Conservation (phyloP, 2,888 invertebrate genomes). For the Crocallis elinguaria region DNA sequence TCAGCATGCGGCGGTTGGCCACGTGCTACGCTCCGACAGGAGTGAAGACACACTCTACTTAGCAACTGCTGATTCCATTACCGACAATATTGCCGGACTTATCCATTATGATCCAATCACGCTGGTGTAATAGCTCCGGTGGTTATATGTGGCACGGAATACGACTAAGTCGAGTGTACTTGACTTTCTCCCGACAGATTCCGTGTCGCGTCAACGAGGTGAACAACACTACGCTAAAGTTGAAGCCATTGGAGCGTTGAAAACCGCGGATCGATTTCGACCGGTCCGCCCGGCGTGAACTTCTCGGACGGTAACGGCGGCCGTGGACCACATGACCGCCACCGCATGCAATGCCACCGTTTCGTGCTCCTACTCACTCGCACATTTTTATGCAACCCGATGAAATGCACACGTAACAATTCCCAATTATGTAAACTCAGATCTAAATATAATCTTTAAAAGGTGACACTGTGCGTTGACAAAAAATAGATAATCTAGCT, state of each 20-base stretch:
- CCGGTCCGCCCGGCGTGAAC: conserved; percentile 59
- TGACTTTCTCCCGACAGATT: conserved; percentile 79
- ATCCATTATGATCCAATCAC: conserved; percentile 74
- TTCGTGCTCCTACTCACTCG: conserved; percentile 36
- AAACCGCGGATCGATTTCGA: conserved; percentile 74
- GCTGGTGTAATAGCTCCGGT: conserved; percentile 64
- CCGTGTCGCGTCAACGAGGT: conserved; percentile 77
- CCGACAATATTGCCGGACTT: conserved; percentile 60
- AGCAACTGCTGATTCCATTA: conserved; percentile 49
- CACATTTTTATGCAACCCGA: conserved; percentile 40
- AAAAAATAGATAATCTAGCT: conserved; percentile 60
- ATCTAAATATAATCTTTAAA: conserved; percentile 48
- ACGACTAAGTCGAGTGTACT: conserved; percentile 61
- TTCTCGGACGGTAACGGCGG: conserved; percentile 37
- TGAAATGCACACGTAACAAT: conserved; percentile 31
- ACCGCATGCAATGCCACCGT: conserved; percentile 41
- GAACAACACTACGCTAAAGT: conserved; percentile 73
- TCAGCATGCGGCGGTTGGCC: conserved; percentile 46
- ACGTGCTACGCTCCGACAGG: conserved; percentile 49
- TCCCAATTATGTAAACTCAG: conserved; percentile 42
- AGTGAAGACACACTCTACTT: conserved; percentile 67
- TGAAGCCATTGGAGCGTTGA: conserved; percentile 73
- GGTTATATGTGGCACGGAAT: conserved; percentile 67
- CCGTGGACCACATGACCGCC: conserved; percentile 53
- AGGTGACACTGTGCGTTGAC: conserved; percentile 51